A percentile compares a stretch with the other conserved stretches of the same genome.
Evolutionary conservation across 1,140 invertebrate species (phyloP).

Genomic region (Drosophila cardini): DNA sequence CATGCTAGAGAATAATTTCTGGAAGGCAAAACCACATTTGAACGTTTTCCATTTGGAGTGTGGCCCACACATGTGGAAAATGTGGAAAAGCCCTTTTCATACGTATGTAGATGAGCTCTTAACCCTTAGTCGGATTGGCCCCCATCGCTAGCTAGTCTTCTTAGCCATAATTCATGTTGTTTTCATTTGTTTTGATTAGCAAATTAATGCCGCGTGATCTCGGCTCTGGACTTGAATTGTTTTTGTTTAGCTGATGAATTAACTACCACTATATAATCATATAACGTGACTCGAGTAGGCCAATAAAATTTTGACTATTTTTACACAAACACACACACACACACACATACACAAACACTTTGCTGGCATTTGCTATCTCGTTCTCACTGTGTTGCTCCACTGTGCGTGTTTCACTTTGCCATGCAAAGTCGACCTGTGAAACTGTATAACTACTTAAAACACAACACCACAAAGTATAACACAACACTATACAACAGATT

Average conservation of each 20-base stretch:
- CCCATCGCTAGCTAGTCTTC: conserved; percentile 30
- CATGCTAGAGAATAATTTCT: conserved; percentile 13
- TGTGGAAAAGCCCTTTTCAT: conserved; percentile 34
- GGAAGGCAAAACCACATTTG: conserved; percentile 56
- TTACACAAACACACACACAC: conserved; percentile 14
- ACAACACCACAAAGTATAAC: conserved; percentile 33
- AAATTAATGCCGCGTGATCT: conserved; percentile 62
- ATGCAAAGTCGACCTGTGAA: conserved; percentile 68
- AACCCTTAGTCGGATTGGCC: conserved; percentile 68
- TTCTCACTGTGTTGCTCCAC: conserved; percentile 46
- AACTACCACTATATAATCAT: conserved; percentile 60
- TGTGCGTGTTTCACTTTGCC: conserved; percentile 72
- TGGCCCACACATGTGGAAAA: conserved; percentile 44
- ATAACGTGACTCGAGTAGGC: conserved; percentile 69
- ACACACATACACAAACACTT: conserved; percentile 4
- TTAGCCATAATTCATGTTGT: conserved; percentile 74
- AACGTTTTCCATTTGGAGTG: conserved; percentile 73
- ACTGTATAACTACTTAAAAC: conserved; percentile 27
- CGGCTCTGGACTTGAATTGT: conserved; percentile 38
- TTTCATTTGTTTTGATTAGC: conserved; percentile 83
- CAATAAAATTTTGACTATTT: conserved; percentile 77
- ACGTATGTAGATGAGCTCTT: conserved; percentile 61
- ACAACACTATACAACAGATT: conserved; percentile 28
- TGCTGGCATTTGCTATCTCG: conserved; percentile 8
- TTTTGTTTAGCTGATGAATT: conserved; percentile 55